Base-by-base conservation (phyloP, 2,888 invertebrate genomes). In the Nudaria mundana region DNA sequence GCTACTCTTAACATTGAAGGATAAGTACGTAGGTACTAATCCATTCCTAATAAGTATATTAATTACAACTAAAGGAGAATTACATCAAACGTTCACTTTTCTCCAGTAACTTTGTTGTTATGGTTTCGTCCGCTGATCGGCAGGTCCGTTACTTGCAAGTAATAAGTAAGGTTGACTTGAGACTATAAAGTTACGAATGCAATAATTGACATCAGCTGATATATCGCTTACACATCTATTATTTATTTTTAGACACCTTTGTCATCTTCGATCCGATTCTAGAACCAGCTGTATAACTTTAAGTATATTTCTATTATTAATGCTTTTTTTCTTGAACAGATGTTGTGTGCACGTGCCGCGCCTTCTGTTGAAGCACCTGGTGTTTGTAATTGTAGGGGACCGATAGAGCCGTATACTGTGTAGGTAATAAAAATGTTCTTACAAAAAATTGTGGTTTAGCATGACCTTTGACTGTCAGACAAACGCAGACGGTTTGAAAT, bases 321-420 rank as follows among this genome's bases (percentile, higher is more conserved):
- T 63, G 58, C 55, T 60, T 59, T 28, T 66, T 77, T 80, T 76
- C 63, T 55, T 57, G 47, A 56, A 76, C 87, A 87, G 87, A 83
- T 87, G 87, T 76, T 68, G 64, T 25, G 35, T 60, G 80, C 83
- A 82, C 86, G 85, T 81, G 85, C 83, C 77, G 46, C 37, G 64
- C 71, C 72, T 61, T 71, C 65, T 76, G 72, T 59, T 55, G 13
- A 11, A 30, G 58, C 85, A 86, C 81, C 87, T 87, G 87, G 86
- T 71, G 48, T 25, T 44, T 46, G 68, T 71, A 73, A 79, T 77
- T 71, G 71, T 75, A 76, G 72, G 73, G 67, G 41, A 36, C n/a
- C 39, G 34, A 22, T 45, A 48, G n/a, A n/a, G n/a, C n/a, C 48
- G 48, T 30, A 48, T 32, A 59, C 63, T 63, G 63, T 70, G 69